A percentile compares a stretch with the other conserved stretches of the same genome.
phyloP scores from a whole-genome alignment of 2,797 vertebrate genomes.

The Lepus townsendii region DNA sequence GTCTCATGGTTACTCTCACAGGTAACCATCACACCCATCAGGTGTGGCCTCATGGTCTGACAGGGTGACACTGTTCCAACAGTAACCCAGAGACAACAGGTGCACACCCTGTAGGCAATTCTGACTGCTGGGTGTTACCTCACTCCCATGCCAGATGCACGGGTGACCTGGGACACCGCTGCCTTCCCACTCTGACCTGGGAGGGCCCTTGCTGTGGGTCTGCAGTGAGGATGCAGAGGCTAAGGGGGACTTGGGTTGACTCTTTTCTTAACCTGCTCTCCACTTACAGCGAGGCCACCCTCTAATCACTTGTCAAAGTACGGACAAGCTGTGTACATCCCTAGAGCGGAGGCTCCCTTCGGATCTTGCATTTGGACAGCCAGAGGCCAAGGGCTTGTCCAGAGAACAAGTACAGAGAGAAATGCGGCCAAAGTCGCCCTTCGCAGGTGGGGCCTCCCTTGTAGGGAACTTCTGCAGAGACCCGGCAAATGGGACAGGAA shows the following conservation, averaged over 20 bases:
- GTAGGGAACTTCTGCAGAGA: constrained; percentile 9
- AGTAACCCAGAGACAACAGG: neutral
- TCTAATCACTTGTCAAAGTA: neutral
- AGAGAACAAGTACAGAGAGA: neutral
- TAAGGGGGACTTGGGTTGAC: neutral
- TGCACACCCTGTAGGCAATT: neutral
- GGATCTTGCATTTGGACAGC: neutral
- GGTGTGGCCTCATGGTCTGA: neutral
- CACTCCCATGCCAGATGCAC: neutral
- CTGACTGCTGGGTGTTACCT: neutral
- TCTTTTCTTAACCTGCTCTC: constrained; percentile 4
- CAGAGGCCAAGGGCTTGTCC: constrained; percentile 5
- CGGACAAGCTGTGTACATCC: neutral
- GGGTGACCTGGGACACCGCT: neutral
- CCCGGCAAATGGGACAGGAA: neutral
- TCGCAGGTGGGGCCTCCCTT: neutral
- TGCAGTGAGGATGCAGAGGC: neutral
- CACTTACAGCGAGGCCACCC: neutral
- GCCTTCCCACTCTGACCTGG: neutral
- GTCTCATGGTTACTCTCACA: neutral
- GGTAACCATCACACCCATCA: neutral
- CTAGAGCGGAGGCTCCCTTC: neutral
- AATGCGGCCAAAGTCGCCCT: constrained; percentile 2
- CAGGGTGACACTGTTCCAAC: neutral
- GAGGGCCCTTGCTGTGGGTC: neutral